Evolutionary conservation across 2,797 vertebrate species (phyloP), one percentile per base, ranked within the genome.

Genomic region (Ambastaia sidthimunki): DNA sequence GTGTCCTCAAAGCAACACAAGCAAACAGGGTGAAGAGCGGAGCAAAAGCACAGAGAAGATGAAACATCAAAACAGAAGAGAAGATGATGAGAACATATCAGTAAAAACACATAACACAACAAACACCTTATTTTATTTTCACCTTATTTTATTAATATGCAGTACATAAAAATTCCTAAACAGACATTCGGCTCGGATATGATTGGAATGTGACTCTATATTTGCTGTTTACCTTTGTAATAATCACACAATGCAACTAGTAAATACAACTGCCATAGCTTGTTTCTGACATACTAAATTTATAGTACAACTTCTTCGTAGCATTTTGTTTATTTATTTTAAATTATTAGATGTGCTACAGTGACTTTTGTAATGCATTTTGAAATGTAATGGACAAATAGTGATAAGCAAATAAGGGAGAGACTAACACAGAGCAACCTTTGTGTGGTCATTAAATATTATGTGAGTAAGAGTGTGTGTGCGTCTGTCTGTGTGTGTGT

Each of bases 1-100:
- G 44, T 71, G 76, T 71, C 76, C 76, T 78, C 57, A 78, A 63
- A 78, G 44, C 28, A 52, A 31, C 50, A 54, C 57, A 76, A 65
- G 67, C 68, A 63, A 65, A 80, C 77, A 80, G 44, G 28, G 55
- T 74, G 78, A 68, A 7, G 57, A 82, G 74, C 44, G 47, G 55
- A 82, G 18, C 63, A 47, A 48, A 55, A 72, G 54, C 25, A 44
- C 37, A 54, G 18, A 13, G 37, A 66, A 57, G 57, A 68, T 50
- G 19, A 65, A 67, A 67, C 23, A 54, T 50, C 63, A 44, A 67
- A 50, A 13, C 15, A 73, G 37, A 68, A 48, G 16, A 31, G 59
- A 23, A 60, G 9, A 15, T 41, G n/a, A 55, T 19, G 50, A 41
- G 31, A 23, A 34, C n/a, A 41, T 55, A 60, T 34, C 21, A 5